These are phyloP conservation scores for Aphyosemion australe DNA, from an alignment of 2,113 vertebrate species.

Conservation along the genomic window DNA sequence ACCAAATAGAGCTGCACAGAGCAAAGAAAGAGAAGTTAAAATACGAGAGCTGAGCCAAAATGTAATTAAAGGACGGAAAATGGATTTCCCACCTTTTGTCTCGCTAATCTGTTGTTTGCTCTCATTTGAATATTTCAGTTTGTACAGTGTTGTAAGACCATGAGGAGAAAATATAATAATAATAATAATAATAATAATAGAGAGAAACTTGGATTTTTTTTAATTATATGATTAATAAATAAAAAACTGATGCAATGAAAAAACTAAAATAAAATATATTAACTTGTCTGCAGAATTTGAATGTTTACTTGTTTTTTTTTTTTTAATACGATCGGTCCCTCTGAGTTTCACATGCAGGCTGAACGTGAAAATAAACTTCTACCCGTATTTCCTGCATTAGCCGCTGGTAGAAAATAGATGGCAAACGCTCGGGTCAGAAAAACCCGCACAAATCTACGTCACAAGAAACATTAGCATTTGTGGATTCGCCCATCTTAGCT, in stretches of 20 bases:
- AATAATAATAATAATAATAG: slow-evolving; percentile 7
- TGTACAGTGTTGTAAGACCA: slow-evolving; percentile 13
- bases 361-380: too few species aligned
- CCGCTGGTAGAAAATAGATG: too few species aligned
- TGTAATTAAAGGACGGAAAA: slow-evolving; percentile 64
- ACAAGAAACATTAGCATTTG: too few species aligned
- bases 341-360: too few species aligned
- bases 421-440: too few species aligned
- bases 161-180: neutral
- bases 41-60: slow-evolving; percentile 42
- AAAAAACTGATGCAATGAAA: neutral
- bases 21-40: slow-evolving; percentile 52
- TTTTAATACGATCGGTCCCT: too few species aligned
- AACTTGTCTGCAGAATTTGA: too few species aligned
- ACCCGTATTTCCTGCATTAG: too few species aligned
- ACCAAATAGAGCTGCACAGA: slow-evolving; percentile 61
- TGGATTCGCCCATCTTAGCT: too few species aligned
- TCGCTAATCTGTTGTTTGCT: slow-evolving; percentile 51
- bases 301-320: too few species aligned
- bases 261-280: neutral
- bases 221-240: too few species aligned
- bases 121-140: slow-evolving; percentile 61
- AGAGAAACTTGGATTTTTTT: neutral
- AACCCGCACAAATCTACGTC: too few species aligned
- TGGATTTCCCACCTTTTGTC: slow-evolving; percentile 65